A percentile compares a stretch with the other conserved stretches of the same genome.
Evolutionary conservation across 2,113 vertebrate species (phyloP).

Genomic region (Phalacrocorax pelagicus): DNA sequence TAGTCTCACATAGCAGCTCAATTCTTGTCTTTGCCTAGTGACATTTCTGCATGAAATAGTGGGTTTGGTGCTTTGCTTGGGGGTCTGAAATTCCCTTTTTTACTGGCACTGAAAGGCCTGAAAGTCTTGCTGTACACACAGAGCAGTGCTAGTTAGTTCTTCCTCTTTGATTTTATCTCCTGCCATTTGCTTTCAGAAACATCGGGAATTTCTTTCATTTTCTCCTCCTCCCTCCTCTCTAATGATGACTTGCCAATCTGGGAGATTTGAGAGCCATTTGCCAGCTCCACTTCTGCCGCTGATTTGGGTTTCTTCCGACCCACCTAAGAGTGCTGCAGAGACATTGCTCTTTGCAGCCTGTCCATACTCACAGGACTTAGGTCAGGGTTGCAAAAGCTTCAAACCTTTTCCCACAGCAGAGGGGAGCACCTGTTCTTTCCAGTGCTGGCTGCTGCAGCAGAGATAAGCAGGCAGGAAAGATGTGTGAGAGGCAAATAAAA

Average conservation of each 20-base stretch:
- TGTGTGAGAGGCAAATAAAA: not conserved
- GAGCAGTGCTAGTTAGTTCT: not conserved
- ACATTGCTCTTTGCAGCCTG: not conserved
- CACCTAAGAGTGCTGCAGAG: not conserved
- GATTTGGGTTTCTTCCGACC: not conserved
- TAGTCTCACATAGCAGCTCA: not conserved
- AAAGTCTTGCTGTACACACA: not conserved
- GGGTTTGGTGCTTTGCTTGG: not conserved
- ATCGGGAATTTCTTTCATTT: not conserved
- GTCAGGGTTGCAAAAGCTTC: not conserved
- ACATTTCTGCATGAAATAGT: not conserved
- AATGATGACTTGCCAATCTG: not conserved
- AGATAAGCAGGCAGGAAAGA: slow-evolving; percentile 22
- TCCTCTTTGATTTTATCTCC: not conserved
- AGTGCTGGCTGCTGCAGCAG: not conserved
- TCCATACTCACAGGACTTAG: not conserved
- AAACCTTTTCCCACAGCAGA: not conserved
- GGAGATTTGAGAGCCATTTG: not conserved
- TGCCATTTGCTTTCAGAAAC: not conserved
- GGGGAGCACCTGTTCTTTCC: not conserved
- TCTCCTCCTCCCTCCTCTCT: not conserved
- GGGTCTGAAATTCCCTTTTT: not conserved
- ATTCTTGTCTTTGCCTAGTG: not conserved
- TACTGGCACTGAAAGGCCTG: not conserved
- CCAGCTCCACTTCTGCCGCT: not conserved